Evolutionary conservation across 2,797 vertebrate species (phyloP).

Genomic region (Catamblyrhynchus diadema): DNA sequence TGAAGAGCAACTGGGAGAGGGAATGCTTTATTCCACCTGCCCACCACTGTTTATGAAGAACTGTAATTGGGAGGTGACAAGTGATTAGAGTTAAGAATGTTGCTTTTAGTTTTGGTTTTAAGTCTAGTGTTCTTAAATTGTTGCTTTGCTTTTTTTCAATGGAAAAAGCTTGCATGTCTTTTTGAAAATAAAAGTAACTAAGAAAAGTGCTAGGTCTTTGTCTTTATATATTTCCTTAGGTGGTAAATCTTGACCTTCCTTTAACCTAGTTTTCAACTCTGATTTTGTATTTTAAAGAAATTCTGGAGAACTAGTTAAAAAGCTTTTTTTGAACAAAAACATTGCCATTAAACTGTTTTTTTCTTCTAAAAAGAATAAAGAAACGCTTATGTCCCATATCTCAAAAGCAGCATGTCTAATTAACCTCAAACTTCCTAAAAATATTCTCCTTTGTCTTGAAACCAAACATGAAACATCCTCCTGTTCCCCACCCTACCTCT

Average conservation of each 20-base stretch:
- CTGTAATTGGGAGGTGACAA: background rate
- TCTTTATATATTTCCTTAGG: background rate
- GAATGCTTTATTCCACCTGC: background rate
- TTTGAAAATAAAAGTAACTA: background rate
- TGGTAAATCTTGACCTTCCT: background rate
- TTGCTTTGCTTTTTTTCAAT: background rate
- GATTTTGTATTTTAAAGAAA: background rate
- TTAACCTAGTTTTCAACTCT: background rate
- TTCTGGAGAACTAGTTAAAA: conserved; percentile 29
- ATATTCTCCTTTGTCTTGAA: conserved; percentile 61
- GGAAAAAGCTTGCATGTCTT: background rate
- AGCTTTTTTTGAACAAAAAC: background rate
- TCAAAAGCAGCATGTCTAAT: conserved; percentile 55
- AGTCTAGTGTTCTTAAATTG: background rate
- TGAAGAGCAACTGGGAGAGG: background rate
- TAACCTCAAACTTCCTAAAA: conserved; percentile 69
- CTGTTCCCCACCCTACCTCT: conserved; percentile 34
- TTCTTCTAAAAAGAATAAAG: conserved; percentile 13
- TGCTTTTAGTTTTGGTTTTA: conserved; percentile 33
- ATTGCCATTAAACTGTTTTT: conserved; percentile 9
- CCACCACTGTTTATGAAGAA: background rate
- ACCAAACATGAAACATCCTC: conserved; percentile 62
- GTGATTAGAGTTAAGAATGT: background rate
- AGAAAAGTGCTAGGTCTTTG: background rate
- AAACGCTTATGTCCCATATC: conserved; percentile 2